phyloP scores from a whole-genome alignment of 2,113 vertebrate species.

The Poeciliopsis prolifica region DNA sequence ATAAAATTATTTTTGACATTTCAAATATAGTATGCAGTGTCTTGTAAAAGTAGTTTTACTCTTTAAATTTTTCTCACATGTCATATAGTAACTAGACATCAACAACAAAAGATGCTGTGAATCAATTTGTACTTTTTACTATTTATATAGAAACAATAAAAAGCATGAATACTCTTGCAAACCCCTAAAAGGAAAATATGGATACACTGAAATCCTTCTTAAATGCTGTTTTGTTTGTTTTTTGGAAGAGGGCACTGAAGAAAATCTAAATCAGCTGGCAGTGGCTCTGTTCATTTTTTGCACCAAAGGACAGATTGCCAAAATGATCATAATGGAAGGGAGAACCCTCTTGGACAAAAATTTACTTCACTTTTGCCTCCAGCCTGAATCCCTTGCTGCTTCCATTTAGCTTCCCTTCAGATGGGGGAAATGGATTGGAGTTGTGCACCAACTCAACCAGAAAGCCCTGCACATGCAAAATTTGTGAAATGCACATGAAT shows the following conservation, averaged over 20 bases:
- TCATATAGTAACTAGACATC: background rate
- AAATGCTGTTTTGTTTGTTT: background rate
- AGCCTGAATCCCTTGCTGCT: background rate
- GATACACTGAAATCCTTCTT: background rate
- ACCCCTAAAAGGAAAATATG: background rate
- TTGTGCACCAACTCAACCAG: slow-evolving; percentile 29
- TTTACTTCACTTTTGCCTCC: background rate
- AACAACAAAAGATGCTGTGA: too few relatives aligned
- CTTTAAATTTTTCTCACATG: background rate
- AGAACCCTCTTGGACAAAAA: slow-evolving; percentile 13
- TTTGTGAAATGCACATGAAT: slow-evolving; percentile 51
- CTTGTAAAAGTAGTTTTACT: background rate
- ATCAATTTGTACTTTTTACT: too few relatives aligned
- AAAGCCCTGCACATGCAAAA: slow-evolving; percentile 24
- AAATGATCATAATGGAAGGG: slow-evolving; percentile 1
- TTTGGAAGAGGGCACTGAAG: background rate
- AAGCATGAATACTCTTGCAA: background rate
- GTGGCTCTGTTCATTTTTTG: background rate
- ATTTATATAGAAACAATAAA: background rate
- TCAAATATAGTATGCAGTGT: background rate
- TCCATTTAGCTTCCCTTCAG: background rate
- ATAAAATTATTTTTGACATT: background rate
- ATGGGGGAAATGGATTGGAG: slow-evolving; percentile 15
- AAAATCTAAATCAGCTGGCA: background rate
- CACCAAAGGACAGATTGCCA: background rate